Evolutionary conservation across 1,140 invertebrate species (phyloP).

Genomic region (Drosophila elegans): DNA sequence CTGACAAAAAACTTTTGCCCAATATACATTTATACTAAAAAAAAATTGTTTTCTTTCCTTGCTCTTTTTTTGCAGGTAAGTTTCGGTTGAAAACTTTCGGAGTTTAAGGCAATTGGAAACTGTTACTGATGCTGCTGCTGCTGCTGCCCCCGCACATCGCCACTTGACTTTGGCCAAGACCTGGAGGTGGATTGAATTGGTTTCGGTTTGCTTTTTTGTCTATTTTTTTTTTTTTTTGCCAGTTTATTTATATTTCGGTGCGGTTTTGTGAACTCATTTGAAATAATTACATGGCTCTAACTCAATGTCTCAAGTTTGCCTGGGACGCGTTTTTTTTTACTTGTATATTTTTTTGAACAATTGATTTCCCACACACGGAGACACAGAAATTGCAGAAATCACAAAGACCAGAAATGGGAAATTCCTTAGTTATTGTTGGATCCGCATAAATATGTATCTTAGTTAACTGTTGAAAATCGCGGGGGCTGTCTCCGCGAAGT

Average conservation of each 20-base stretch:
- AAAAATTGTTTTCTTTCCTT: slow-evolving; percentile 27
- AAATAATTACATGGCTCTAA: slow-evolving; percentile 66
- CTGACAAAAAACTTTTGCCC: slow-evolving; percentile 41
- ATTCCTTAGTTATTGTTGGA: slow-evolving; percentile 66
- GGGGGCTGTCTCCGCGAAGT: slow-evolving; percentile 29
- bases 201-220: slow-evolving; percentile 15
- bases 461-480: slow-evolving; percentile 50
- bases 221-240: slow-evolving; percentile 2
- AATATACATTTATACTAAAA: slow-evolving; percentile 57
- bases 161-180: slow-evolving; percentile 45
- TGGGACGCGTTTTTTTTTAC: slow-evolving; percentile 30
- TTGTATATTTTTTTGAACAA: slow-evolving; percentile 53
- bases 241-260: slow-evolving; percentile 21
- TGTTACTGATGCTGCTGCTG: slow-evolving; percentile 15
- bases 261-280: slow-evolving; percentile 71
- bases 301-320: slow-evolving; percentile 38
- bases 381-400: slow-evolving; percentile 51
- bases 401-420: slow-evolving; percentile 75
- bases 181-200: slow-evolving; percentile 45
- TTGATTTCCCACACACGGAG: slow-evolving; percentile 71
- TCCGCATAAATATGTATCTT: slow-evolving; percentile 69
- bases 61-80: slow-evolving; percentile 63
- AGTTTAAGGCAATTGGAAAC: slow-evolving; percentile 51
- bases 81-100: slow-evolving; percentile 41
- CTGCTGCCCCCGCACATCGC: slow-evolving; percentile 36